These are phyloP conservation scores for Erinaceus europaeus DNA, from an alignment of 2,113 vertebrate genomes.

Conservation along the genomic window DNA sequence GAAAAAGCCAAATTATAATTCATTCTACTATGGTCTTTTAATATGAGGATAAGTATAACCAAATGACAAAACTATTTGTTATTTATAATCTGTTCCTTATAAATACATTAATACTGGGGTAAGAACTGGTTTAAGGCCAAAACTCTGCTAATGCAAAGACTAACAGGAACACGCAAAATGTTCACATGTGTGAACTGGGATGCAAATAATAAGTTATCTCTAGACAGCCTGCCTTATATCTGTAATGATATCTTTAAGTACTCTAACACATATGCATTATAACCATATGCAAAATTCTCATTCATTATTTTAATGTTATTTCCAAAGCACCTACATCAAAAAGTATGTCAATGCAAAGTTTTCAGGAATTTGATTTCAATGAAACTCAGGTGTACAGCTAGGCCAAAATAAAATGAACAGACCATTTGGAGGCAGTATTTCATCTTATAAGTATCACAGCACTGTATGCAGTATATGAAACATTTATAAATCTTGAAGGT, in stretches of 20 bases:
- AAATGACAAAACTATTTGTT: constrained; percentile 75
- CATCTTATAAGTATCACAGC: constrained; percentile 87
- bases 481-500: constrained; percentile 98
- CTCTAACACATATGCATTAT: constrained; percentile 54
- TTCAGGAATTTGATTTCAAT: constrained; percentile 82
- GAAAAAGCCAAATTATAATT: constrained; percentile 42
- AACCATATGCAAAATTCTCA: constrained; percentile 73
- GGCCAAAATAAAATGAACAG: constrained; percentile 87
- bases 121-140: constrained; percentile 74
- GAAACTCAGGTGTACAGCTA: constrained; percentile 81
- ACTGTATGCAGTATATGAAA: constrained; percentile 91
- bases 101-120: constrained; percentile 74
- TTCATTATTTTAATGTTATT: constrained; percentile 84
- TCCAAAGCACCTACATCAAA: constrained; percentile 82
- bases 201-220: constrained; percentile 40
- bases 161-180: constrained; percentile 67
- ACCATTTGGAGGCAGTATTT: constrained; percentile 87
- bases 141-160: constrained; percentile 74
- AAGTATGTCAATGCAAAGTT: constrained; percentile 82
- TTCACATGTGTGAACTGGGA: constrained; percentile 15
- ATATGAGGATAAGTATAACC: constrained; percentile 64
- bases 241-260: constrained; percentile 54
- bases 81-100: constrained; percentile 76
- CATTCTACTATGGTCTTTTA: constrained; percentile 53
- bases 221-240: constrained; percentile 24